Evolutionary conservation across 1,140 invertebrate species (phyloP), one percentile per base, ranked within the genome.

Genomic region (Dryas iulia): DNA sequence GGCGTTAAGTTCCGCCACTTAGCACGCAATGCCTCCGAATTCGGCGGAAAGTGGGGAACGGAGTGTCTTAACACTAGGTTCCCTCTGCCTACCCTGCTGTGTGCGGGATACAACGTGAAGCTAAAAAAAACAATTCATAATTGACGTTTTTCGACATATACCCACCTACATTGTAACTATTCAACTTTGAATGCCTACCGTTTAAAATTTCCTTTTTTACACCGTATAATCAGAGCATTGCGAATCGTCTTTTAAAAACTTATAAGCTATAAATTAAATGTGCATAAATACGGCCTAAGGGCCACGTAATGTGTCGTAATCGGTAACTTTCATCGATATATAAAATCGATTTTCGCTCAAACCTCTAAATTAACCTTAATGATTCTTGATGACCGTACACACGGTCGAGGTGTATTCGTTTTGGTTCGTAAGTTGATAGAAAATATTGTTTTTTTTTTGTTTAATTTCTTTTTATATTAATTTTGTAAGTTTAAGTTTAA

Each of bases 331-430:
- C 81, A 83, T 82, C 87, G 85, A 86, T 86, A 87, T 79, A 88
- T 81, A 90, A 87, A n/a, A 87, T 88, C 84, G 87, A 87, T 87
- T 82, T 86, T 87, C 80, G 74, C 69, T 81, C 87, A 82, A 85
- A 86, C 81, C 77, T 82, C 78, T 68, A 81, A 83, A 89, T 89
- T 89, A 89, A 85, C 81, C 80, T 82, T 87, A 89, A 89, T 89
- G 87, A 85, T 81, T 47, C 77, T 73, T 86, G 78, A 87, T 89
- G 77, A 79, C 77, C 79, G 77, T 71, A 64, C 72, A 24, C 54
- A 67, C 73, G 69, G 62, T 70, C 69, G 21, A 12, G 24, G 24
- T 56, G 6, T 54, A n/a, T 53, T 56, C 12, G 23, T 54, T 25
- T 54, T 54, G 24, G 23, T 25, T 8, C 10, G 24, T 24, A 47